Percentiles rank a stretch among this genome's conserved stretches.
Evolutionary conservation across 2,888 invertebrate species (phyloP).

Genomic region (Melolontha melolontha): DNA sequence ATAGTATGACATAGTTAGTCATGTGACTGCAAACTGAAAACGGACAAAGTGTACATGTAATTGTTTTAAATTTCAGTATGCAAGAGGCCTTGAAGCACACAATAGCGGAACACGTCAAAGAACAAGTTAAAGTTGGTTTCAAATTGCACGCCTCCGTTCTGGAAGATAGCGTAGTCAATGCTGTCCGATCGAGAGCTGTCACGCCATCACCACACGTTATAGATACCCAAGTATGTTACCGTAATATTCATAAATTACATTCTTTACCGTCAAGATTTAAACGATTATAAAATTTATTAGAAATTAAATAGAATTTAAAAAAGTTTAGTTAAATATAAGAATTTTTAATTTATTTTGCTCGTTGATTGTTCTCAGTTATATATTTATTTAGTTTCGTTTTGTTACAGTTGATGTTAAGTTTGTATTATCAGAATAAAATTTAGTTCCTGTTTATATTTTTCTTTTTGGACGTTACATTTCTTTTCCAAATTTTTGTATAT

Average conservation of each 20-base stretch:
- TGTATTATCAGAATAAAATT: slow-evolving; percentile 33
- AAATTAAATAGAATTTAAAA: neutral
- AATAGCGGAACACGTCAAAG: slow-evolving; percentile 63
- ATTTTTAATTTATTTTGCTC: slow-evolving; percentile 1
- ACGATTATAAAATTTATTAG: slow-evolving; percentile 13
- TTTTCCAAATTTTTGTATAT: neutral
- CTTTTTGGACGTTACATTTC: slow-evolving; percentile 4
- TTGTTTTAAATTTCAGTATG: slow-evolving; percentile 57
- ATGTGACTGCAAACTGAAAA: no score
- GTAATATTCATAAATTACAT: slow-evolving; percentile 18
- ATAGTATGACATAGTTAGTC: no score
- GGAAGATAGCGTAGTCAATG: slow-evolving; percentile 71
- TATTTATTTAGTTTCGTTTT: neutral
- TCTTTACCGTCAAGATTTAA: slow-evolving; percentile 19
- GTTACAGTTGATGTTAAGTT: slow-evolving; percentile 33
- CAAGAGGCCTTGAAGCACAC: slow-evolving; percentile 62
- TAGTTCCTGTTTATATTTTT: slow-evolving; percentile 22
- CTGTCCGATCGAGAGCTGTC: slow-evolving; percentile 77
- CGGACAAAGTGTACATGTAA: no score
- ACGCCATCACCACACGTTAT: slow-evolving; percentile 78
- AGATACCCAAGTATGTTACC: slow-evolving; percentile 66
- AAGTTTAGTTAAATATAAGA: slow-evolving; percentile 1
- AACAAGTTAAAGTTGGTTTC: slow-evolving; percentile 66
- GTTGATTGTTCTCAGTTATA: neutral
- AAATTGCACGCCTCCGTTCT: slow-evolving; percentile 72